Base-by-base conservation (phyloP, 1,140 invertebrate species). In the Nephila pilipes region DNA sequence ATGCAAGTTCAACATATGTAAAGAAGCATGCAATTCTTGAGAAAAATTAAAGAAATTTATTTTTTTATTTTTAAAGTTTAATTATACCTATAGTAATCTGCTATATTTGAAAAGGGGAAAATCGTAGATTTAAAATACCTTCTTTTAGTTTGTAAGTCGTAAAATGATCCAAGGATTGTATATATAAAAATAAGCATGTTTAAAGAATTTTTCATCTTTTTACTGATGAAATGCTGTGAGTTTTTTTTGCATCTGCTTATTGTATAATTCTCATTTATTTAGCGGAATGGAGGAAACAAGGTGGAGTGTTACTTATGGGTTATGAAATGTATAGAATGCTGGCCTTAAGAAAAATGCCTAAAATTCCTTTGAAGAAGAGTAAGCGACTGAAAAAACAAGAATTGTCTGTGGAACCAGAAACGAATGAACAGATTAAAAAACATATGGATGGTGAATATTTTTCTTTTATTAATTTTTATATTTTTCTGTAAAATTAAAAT, bases 221-320 rank as follows among this genome's bases (percentile, higher is more conserved):
- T n/a, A n/a, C n/a, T n/a, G n/a, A n/a, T n/a, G n/a, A n/a, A n/a
- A n/a, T n/a, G n/a, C n/a, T 16, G 16, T 57, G 55, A 57, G 10
- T 57, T 57, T 57, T 57, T 29, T 69, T 69, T 69, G 2, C 25
- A 69, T 12, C 16, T 1, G 55, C 16, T 58, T 22, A 20, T 60
- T 22, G 20, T 60, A 22, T 20, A 60, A 20, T 60, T 32, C 20
- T 20, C 18, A 29, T 60, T 36, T 38, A 57, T 93, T 54, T 65
- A 93, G 92, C 92, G 81, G 92, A 93, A 93, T 99, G 99, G 99
- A 96, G 97, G 36, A 96, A 97, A 91, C 94, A 95, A 79, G 99
- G 99, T 6, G 99, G 99, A 25, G 99, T 99, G 1, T 96, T 99
- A 16, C 96, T 99, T 93, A 99, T 99, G 95, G 99, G 99, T 8